Evolutionary conservation across 2,113 vertebrate genomes (phyloP).

Genomic region (Colinus virginianus): DNA sequence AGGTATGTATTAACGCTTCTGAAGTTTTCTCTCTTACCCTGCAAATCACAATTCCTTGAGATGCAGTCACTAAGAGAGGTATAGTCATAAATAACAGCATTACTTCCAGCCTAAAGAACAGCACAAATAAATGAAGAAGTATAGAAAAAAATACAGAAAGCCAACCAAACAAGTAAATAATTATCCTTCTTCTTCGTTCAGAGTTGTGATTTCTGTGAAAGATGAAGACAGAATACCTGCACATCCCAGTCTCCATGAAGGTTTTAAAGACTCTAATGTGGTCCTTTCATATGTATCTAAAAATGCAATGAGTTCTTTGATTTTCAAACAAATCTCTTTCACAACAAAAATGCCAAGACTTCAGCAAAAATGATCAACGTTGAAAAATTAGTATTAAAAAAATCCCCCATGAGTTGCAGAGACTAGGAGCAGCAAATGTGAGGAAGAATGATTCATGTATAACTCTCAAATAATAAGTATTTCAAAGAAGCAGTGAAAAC

Average conservation of each 20-base stretch:
- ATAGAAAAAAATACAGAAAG: too few species aligned
- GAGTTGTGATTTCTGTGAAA: neutral
- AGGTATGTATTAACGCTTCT: too few species aligned
- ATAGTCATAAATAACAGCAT: neutral
- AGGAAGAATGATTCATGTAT: accelerated
- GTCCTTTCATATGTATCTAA: neutral
- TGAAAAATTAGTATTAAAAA: neutral
- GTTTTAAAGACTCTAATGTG: neutral
- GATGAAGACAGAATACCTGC: neutral
- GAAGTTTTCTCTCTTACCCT: neutral
- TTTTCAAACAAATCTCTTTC: neutral
- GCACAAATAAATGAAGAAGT: neutral
- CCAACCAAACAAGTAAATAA: too few species aligned
- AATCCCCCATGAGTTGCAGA: neutral
- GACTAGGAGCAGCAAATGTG: neutral
- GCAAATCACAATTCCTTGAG: neutral
- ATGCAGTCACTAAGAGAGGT: neutral
- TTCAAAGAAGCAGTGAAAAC: neutral
- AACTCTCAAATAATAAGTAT: neutral
- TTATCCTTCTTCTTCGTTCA: too few species aligned
- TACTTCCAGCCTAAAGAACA: neutral
- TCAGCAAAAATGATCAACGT: neutral
- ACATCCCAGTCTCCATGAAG: neutral
- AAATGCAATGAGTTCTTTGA: neutral
- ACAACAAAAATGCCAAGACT: neutral